These are phyloP conservation scores for Epizoanthus fatuus DNA, from an alignment of 92 coral and sea anemone species.

Conservation along the genomic window DNA sequence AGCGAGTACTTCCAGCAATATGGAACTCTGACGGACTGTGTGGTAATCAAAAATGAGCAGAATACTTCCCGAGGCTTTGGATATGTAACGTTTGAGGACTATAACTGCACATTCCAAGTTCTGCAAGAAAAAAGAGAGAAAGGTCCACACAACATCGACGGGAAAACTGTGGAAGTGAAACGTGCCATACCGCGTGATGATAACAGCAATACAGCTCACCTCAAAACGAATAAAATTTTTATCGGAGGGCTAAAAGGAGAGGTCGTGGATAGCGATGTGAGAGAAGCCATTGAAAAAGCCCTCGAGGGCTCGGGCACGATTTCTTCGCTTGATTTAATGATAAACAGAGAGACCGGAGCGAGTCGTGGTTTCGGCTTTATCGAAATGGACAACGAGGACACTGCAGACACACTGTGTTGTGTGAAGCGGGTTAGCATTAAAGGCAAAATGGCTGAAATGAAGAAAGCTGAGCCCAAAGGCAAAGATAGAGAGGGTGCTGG, in stretches of 20 bases:
- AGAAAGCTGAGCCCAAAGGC: conserved; percentile 82
- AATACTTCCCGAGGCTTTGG: conserved; percentile 95
- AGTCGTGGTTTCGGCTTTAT: conserved; percentile 86
- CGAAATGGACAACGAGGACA: conserved; percentile 83
- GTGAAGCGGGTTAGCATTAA: conserved; percentile 72
- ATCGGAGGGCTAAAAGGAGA: conserved; percentile 89
- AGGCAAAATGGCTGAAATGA: conserved; percentile 82
- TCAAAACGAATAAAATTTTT: conserved; percentile 91
- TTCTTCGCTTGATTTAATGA: conserved; percentile 65
- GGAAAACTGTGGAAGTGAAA: conserved; percentile 92
- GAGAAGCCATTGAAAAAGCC: conserved; percentile 52
- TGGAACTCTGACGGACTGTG: conserved; percentile 85
- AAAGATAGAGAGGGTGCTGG: conserved; percentile 50
- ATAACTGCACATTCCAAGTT: conserved; percentile 59
- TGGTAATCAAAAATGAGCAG: conserved; percentile 69
- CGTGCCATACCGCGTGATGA: conserved; percentile 98
- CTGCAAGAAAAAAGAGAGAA: conserved; percentile 64
- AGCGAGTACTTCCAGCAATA: conserved; percentile 80
- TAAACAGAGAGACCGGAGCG: conserved; percentile 62
- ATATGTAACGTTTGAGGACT: conserved; percentile 83
- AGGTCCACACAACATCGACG: conserved; percentile 85
- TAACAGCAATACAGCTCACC: conserved; percentile 71
- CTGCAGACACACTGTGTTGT: conserved; percentile 84
- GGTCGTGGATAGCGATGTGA: conserved; percentile 77
- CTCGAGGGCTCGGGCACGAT: conserved; percentile 50